Percentiles rank a stretch among this genome's conserved stretches.
Evolutionary conservation across 2,113 vertebrate genomes (phyloP).

Genomic region (Microcebus jonahi): DNA sequence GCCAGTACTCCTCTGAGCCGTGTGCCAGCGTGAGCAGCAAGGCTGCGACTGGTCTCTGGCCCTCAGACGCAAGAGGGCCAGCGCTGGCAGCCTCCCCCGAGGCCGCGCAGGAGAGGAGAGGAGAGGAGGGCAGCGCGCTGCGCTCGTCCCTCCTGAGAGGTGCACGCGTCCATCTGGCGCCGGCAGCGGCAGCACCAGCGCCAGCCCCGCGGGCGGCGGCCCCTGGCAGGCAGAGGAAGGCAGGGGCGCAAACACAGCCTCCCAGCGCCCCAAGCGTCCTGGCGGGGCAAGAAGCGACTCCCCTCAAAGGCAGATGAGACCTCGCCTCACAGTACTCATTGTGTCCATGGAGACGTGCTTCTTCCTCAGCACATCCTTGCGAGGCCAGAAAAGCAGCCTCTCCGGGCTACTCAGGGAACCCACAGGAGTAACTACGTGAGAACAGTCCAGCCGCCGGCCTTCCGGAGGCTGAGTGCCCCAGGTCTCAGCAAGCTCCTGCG

Average conservation of each 20-base stretch:
- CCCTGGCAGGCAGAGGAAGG: background rate
- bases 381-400: background rate
- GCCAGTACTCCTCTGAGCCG: background rate
- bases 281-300: background rate
- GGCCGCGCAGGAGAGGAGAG: background rate
- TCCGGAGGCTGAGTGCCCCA: background rate
- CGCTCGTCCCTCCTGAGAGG: background rate
- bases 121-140: background rate
- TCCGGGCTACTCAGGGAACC: background rate
- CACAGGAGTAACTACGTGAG: slow-evolving; percentile 31
- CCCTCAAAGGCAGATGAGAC: background rate
- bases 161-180: background rate
- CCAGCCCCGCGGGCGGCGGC: background rate
- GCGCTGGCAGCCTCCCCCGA: background rate
- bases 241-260: background rate
- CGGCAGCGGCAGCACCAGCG: too few relatives aligned
- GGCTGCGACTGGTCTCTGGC: background rate
- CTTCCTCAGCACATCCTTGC: background rate
- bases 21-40: background rate
- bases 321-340: background rate
- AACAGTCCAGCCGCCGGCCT: background rate
- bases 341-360: background rate
- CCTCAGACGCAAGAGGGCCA: background rate
- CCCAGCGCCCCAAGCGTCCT: background rate
- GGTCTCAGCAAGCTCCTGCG: background rate